phyloP scores from a whole-genome alignment of 1,140 invertebrate species.

The Streblospio benedicti region DNA sequence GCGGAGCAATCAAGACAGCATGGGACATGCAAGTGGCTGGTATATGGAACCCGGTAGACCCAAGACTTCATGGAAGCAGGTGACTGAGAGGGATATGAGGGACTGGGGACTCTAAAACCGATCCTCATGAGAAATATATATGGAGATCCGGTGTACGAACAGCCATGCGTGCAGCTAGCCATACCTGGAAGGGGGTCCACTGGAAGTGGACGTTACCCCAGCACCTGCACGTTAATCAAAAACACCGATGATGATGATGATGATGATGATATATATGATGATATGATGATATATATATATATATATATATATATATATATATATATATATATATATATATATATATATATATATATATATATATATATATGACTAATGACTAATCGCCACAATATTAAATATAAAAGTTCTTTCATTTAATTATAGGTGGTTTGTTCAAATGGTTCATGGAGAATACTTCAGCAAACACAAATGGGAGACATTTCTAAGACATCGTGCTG shows the following conservation, averaged over 20 bases:
- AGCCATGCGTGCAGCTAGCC: not conserved
- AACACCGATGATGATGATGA: not conserved
- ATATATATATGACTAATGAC: not conserved
- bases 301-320: not conserved
- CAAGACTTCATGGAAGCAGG: too few relatives aligned
- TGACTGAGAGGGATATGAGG: too few relatives aligned
- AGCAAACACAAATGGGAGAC: conserved; percentile 32
- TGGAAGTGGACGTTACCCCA: not conserved
- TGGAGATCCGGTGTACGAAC: not conserved
- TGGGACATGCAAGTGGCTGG: too few relatives aligned
- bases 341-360: not conserved
- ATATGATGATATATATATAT: not conserved
- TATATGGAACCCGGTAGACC: too few relatives aligned
- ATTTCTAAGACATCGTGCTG: conserved; percentile 31
- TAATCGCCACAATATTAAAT: not conserved
- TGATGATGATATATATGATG: not conserved
- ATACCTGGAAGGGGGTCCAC: not conserved
- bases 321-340: not conserved
- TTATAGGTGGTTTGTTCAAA: conserved; percentile 37
- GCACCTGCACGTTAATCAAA: not conserved
- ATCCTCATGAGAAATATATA: too few relatives aligned
- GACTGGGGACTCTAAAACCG: too few relatives aligned
- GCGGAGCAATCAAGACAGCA: too few relatives aligned
- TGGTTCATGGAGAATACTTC: conserved; percentile 37
- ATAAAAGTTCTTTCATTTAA: not conserved